Conservation (phyloP, 2,113 vertebrate species). For the Tetrax tetrax region DNA sequence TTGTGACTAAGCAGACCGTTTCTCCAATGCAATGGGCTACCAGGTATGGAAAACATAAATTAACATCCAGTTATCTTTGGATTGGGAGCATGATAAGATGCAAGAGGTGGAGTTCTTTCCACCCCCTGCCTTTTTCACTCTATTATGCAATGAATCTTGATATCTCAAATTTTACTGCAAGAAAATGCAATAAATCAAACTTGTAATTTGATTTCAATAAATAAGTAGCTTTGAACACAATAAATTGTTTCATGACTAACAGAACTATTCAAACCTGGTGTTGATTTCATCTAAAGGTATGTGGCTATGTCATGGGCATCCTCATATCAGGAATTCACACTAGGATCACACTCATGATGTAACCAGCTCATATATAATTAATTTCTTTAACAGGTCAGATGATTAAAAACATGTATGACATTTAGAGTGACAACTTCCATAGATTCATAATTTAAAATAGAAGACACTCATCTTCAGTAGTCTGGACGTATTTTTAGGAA, state of each 20-base stretch:
- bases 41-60: neutral
- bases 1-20: neutral
- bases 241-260: neutral
- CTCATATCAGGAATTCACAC: neutral
- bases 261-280: neutral
- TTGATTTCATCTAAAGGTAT: neutral
- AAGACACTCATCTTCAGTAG: neutral
- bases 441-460: neutral
- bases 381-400: neutral
- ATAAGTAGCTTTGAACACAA: neutral
- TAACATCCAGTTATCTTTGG: neutral
- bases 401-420: neutral
- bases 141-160: neutral
- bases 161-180: neutral
- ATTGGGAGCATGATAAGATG: neutral
- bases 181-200: neutral
- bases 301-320: rapidly evolving
- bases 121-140: neutral
- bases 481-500: neutral
- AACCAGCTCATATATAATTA: neutral
- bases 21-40: neutral
- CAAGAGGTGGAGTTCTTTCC: neutral
- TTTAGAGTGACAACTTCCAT: neutral
- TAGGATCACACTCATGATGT: neutral
- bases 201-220: neutral